These are phyloP conservation scores for Drosophila sp. DNA, from an alignment of 1,140 invertebrate genomes.

Conservation along the genomic window DNA sequence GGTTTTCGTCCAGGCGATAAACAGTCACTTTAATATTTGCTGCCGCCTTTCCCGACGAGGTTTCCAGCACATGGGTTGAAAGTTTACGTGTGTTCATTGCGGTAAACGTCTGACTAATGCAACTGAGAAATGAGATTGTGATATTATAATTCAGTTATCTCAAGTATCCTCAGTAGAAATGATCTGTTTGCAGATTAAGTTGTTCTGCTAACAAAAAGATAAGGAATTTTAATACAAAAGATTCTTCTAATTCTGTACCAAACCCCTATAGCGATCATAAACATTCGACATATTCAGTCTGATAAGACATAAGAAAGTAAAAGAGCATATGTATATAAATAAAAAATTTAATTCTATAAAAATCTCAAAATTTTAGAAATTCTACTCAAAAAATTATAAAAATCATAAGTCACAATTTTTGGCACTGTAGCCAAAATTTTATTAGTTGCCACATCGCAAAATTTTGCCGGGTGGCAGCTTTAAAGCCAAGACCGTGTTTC, in stretches of 20 bases:
- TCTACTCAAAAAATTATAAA: no score
- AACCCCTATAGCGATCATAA: neutral
- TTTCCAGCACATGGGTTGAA: constrained; percentile 89
- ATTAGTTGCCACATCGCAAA: no score
- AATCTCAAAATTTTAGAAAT: no score
- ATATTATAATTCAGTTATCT: constrained; percentile 15
- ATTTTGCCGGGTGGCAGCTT: no score
- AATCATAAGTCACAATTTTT: no score
- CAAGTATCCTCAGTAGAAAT: neutral
- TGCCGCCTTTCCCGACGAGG: constrained; percentile 87
- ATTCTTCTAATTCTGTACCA: neutral
- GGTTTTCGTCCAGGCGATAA: constrained; percentile 84
- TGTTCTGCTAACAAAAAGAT: constrained; percentile 1
- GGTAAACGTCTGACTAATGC: constrained; percentile 66
- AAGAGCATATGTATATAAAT: neutral
- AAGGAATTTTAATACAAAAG: neutral
- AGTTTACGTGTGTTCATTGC: constrained; percentile 64
- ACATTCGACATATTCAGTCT: neutral
- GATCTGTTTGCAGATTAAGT: constrained; percentile 10
- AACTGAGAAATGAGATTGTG: neutral
- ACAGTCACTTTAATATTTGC: constrained; percentile 87
- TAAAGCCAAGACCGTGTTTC: no score
- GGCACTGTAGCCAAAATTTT: no score
- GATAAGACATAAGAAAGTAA: constrained; percentile 1
- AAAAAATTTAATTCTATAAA: no score